Evolutionary conservation across 2,797 vertebrate genomes (phyloP).

Genomic region (Ispidina picta): DNA sequence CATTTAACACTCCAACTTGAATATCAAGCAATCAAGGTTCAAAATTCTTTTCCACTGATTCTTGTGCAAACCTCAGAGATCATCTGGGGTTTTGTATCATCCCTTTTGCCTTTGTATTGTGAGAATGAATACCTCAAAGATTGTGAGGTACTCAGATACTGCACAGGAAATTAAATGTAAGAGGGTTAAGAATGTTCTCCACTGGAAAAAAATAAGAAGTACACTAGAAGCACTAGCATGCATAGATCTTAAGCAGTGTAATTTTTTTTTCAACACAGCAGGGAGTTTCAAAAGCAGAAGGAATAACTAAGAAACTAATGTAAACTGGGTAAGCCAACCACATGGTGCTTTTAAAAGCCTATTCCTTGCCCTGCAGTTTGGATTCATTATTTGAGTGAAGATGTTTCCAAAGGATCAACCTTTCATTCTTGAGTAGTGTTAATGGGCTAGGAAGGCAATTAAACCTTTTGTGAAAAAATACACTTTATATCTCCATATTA

Average conservation of each 20-base stretch:
- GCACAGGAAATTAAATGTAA: neutral
- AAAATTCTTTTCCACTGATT: neutral
- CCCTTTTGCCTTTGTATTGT: neutral
- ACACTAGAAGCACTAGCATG: neutral
- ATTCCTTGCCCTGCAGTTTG: neutral
- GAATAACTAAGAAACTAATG: neutral
- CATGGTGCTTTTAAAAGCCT: rapidly evolving
- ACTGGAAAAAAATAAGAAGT: neutral
- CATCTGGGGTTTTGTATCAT: neutral
- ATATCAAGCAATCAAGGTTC: neutral
- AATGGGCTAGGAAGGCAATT: neutral
- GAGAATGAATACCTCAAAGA: neutral
- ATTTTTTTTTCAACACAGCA: neutral
- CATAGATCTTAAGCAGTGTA: neutral
- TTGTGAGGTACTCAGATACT: neutral
- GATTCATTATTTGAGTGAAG: neutral
- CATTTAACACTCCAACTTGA: neutral
- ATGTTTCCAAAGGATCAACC: neutral
- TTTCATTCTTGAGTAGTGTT: neutral
- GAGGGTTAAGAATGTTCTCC: neutral
- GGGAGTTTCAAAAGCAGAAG: neutral
- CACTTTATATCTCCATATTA: neutral
- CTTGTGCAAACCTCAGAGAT: neutral
- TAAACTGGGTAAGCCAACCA: neutral
- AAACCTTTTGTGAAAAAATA: neutral